phyloP scores from a whole-genome alignment of 2,797 vertebrate species.

The Anniella stebbinsi region DNA sequence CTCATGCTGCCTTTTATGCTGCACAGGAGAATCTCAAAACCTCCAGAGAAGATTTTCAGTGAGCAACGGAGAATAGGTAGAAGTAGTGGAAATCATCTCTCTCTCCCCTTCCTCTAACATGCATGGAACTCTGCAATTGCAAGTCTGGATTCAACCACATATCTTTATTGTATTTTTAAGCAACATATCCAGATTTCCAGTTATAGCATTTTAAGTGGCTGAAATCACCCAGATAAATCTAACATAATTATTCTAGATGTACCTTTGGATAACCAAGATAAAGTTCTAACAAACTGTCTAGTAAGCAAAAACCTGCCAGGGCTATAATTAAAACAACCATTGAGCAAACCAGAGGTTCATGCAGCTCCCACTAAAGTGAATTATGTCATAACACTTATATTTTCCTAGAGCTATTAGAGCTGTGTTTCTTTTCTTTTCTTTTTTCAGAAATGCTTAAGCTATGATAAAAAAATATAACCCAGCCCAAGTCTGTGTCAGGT shows the following conservation, averaged over 20 bases:
- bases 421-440: slow-evolving; percentile 55
- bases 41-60: background rate
- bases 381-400: slow-evolving; percentile 80
- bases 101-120: background rate
- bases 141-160: background rate
- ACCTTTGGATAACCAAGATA: slow-evolving; percentile 33
- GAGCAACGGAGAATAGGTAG: background rate
- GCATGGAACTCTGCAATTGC: background rate
- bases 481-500: slow-evolving; percentile 77
- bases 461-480: slow-evolving; percentile 73
- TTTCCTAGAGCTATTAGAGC: slow-evolving; percentile 81
- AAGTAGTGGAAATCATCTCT: background rate
- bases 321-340: slow-evolving; percentile 69
- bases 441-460: slow-evolving; percentile 82
- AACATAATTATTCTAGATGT: slow-evolving; percentile 52
- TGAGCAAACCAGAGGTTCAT: slow-evolving; percentile 65
- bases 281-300: slow-evolving; percentile 65
- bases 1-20: background rate
- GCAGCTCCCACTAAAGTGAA: slow-evolving; percentile 76
- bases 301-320: slow-evolving; percentile 52
- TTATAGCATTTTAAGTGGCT: background rate
- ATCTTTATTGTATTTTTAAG: background rate
- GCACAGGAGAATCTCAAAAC: background rate
- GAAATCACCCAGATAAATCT: slow-evolving; percentile 43
- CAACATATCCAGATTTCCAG: background rate